These are phyloP conservation scores for Dysmachus trigonus DNA, from an alignment of 2,888 invertebrate species.

Conservation along the genomic window DNA sequence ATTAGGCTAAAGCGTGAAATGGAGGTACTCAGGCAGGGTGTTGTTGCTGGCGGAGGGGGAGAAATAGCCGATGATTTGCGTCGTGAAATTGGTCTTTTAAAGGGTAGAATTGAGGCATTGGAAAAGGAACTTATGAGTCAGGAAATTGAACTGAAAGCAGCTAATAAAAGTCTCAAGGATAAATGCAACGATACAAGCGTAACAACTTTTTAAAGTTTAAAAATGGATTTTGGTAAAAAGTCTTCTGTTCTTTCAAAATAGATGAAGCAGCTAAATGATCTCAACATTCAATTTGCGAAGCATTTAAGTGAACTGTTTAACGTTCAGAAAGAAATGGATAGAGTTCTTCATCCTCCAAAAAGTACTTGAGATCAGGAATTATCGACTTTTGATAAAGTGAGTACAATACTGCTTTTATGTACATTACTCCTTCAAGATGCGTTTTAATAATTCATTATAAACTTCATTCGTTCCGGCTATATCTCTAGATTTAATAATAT, in stretches of 20 bases:
- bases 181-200: conserved; percentile 80
- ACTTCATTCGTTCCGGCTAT: neutral
- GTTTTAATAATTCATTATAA: neutral
- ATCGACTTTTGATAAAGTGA: conserved; percentile 58
- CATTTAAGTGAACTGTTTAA: conserved; percentile 60
- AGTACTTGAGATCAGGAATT: conserved; percentile 64
- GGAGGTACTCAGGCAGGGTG: conserved; percentile 75
- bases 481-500: too few species aligned
- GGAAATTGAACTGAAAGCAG: conserved; percentile 80
- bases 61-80: conserved; percentile 81
- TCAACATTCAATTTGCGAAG: conserved; percentile 61
- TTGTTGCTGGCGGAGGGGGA: conserved; percentile 67
- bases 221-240: neutral
- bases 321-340: conserved; percentile 65
- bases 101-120: conserved; percentile 83
- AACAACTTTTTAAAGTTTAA: conserved; percentile 29
- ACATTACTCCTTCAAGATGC: neutral
- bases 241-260: conserved; percentile 47
- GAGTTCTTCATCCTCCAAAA: conserved; percentile 61
- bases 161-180: conserved; percentile 62
- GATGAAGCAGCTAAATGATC: conserved; percentile 62
- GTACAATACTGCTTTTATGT: neutral
- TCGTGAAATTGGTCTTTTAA: conserved; percentile 75
- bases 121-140: conserved; percentile 84
- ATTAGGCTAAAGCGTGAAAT: conserved; percentile 81